These are phyloP conservation scores for Alitta virens DNA, from an alignment of 2,888 invertebrate species.

Conservation along the genomic window DNA sequence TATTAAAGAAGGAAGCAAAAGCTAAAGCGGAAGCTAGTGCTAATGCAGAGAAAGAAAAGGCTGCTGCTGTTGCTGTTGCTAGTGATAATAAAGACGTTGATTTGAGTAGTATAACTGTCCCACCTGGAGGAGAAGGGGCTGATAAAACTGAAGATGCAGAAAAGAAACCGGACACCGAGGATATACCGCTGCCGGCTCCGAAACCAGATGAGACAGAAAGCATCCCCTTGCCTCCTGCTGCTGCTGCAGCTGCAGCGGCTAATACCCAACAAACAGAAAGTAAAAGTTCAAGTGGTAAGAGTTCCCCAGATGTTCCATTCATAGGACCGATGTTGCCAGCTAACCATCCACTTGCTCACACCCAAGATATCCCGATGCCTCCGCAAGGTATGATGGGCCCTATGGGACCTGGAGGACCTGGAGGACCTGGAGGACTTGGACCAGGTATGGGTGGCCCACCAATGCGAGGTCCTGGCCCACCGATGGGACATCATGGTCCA, in stretches of 20 bases:
- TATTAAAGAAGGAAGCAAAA: neutral
- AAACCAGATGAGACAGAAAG: constrained; percentile 2
- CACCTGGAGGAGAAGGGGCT: neutral
- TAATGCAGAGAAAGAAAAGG: neutral
- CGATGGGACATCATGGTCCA: constrained; percentile 29
- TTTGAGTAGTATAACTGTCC: neutral
- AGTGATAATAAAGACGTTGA: neutral
- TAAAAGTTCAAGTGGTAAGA: neutral
- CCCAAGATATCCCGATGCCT: constrained; percentile 26
- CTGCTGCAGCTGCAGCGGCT: neutral
- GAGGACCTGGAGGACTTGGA: too few relatives aligned
- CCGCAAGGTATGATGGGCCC: neutral
- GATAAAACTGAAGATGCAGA: neutral
- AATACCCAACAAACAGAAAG: neutral
- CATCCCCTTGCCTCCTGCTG: constrained; percentile 23
- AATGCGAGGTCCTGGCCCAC: constrained; percentile 10
- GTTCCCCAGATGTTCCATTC: constrained; percentile 2
- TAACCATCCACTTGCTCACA: constrained; percentile 16
- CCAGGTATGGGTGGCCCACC: neutral
- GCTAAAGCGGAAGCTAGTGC: neutral
- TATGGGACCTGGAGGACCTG: too few relatives aligned
- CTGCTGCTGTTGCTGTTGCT: neutral
- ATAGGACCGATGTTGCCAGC: constrained; percentile 27
- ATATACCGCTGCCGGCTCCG: constrained; percentile 3
- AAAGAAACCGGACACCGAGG: constrained; percentile 7